These are phyloP conservation scores for Panopea generosa DNA, from an alignment of 2,888 invertebrate species.

Conservation along the genomic window DNA sequence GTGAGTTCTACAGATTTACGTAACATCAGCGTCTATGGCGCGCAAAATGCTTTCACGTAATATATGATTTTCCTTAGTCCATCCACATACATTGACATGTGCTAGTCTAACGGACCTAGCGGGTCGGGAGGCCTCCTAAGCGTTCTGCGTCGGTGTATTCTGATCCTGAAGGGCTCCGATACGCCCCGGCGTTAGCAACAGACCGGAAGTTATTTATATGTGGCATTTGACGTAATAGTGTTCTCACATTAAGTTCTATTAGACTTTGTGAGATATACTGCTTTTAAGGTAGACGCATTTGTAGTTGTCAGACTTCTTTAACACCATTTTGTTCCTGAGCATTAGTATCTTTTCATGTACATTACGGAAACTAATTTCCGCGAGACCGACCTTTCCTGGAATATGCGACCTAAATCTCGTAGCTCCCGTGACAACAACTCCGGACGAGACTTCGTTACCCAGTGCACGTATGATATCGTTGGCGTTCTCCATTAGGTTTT, in stretches of 20 bases:
- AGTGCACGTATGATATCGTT: constrained; percentile 8
- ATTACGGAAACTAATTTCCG: too few relatives aligned
- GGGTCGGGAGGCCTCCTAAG: too few relatives aligned
- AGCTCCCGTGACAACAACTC: constrained; percentile 2
- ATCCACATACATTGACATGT: constrained; percentile 53
- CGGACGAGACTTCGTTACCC: constrained; percentile 2
- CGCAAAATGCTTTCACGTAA: too few relatives aligned
- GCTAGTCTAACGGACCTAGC: constrained; percentile 35
- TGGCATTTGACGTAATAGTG: constrained; percentile 32
- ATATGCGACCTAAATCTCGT: neutral
- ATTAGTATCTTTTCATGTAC: too few relatives aligned
- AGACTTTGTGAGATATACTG: too few relatives aligned
- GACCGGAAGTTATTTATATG: constrained; percentile 27
- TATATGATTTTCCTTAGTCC: too few relatives aligned
- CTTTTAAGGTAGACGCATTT: constrained; percentile 17
- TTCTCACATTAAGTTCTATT: constrained; percentile 38
- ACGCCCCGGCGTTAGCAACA: constrained; percentile 22
- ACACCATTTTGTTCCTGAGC: too few relatives aligned
- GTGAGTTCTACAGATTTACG: too few relatives aligned
- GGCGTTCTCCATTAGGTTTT: constrained; percentile 11
- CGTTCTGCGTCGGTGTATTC: neutral
- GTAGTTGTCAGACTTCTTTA: neutral
- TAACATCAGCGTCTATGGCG: constrained; percentile 36
- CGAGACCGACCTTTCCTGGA: too few relatives aligned
- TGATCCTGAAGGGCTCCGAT: too few relatives aligned